phyloP scores from a whole-genome alignment of 2,888 invertebrate genomes.

The Melanostoma scalare region DNA sequence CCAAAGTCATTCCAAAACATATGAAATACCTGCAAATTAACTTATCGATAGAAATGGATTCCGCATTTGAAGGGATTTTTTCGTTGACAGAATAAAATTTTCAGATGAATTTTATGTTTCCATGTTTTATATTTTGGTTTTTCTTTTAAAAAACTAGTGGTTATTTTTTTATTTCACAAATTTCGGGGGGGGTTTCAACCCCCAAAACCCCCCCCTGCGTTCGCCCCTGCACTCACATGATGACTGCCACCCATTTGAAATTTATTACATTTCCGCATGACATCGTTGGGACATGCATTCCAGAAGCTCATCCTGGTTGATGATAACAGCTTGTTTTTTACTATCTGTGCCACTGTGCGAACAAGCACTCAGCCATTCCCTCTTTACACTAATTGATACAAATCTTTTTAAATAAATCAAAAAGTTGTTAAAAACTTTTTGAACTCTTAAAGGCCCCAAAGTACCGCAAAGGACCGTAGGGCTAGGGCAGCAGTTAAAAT shows the following conservation, averaged over 20 bases:
- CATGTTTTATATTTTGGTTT: no score
- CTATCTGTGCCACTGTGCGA: conserved; percentile 23
- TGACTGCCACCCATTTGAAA: conserved; percentile 55
- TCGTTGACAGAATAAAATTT: no score
- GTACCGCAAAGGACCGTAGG: conserved; percentile 25
- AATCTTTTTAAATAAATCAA: conserved; percentile 69
- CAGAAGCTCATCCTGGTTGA: conserved; percentile 61
- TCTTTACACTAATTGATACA: conserved; percentile 62
- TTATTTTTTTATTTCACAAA: no score
- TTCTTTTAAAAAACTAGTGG: no score
- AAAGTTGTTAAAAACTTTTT: conserved; percentile 65
- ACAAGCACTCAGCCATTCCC: conserved; percentile 9
- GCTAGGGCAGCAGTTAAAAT: conserved; percentile 23
- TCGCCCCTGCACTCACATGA: conserved; percentile 48
- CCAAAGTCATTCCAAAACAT: no score
- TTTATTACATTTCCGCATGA: conserved; percentile 72
- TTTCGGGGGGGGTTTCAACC: no score
- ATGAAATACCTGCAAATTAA: no score
- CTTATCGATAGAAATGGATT: no score
- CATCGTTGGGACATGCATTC: conserved; percentile 60
- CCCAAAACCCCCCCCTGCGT: no score
- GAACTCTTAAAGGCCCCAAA: conserved; percentile 39
- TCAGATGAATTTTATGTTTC: no score
- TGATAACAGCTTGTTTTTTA: conserved; percentile 66
- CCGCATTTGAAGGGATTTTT: no score